Evolutionary conservation across 2,888 invertebrate genomes (phyloP), one percentile per base, ranked within the genome.

Genomic region (Germaria angustata): DNA sequence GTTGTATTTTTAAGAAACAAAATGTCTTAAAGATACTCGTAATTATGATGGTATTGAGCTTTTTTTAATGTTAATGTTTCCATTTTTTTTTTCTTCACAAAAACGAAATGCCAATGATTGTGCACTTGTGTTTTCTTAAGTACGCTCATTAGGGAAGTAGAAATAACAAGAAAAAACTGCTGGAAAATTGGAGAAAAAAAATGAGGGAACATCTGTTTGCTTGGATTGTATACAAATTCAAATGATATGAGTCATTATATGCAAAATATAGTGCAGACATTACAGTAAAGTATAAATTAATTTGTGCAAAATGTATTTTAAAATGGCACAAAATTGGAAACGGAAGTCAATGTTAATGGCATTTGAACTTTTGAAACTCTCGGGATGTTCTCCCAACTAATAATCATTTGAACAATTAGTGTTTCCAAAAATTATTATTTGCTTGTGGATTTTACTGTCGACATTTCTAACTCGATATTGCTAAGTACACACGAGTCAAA

Each of bases 121-220:
- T 24, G 51, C 20, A 15, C 41, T 41, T 39, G 49, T 61, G 61
- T 32, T 51, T 17, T 2, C 28, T 72, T 77, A 78, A 78, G 78
- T 65, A 59, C 46, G 22, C 51, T 81, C 78, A 81, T 78, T 78
- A 78, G 66, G 57, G 32, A 66, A 53, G 39, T 49, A 22, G 55
- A 66, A 59, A 46, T 15, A 66, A 39, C 2, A 20, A 57, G 9
- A 44, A 49, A 65, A 63, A 46, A 20, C 44, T 36, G 73, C 24
- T 68, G 81, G 73, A 81, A 78, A 81, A 81, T 36, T 77, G 63
- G 9, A 57, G 53, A 55, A 51, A 63, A 36, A 63, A 49, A 13
- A 53, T 32, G 8, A 44, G 17, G 17, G 55, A 78, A 81, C 81
- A 81, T 81, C 81, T 81, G 81, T 75, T 81, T 49, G 20, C 36